phyloP scores from a whole-genome alignment of 2,113 vertebrate genomes.

The Lipophrys pholis region DNA sequence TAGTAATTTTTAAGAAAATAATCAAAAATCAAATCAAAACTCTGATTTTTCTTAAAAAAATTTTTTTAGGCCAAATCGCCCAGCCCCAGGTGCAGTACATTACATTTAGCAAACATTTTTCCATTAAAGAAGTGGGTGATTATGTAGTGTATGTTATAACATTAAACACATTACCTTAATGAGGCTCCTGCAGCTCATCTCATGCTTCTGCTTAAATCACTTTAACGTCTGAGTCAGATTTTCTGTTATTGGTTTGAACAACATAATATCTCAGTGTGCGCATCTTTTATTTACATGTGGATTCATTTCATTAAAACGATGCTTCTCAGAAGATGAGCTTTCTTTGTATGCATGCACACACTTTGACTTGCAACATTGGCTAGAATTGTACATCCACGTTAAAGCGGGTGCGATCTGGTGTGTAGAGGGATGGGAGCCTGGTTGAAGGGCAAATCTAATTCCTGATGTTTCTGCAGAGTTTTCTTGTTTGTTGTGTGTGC shows the following conservation, averaged over 20 bases:
- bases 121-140: not conserved
- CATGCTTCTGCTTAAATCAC: conserved; percentile 24
- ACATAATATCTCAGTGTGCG: not conserved
- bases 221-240: conserved; percentile 14
- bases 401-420: too few relatives aligned
- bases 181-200: conserved; percentile 1
- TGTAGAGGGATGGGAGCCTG: too few relatives aligned
- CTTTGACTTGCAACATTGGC: not conserved
- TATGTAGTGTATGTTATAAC: not conserved
- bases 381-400: too few relatives aligned
- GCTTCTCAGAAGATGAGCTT: not conserved
- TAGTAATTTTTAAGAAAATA: too few relatives aligned
- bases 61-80: too few relatives aligned
- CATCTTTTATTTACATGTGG: conserved; percentile 46
- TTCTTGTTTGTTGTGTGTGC: too few relatives aligned
- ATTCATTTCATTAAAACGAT: conserved; percentile 41
- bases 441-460: too few relatives aligned
- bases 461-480: too few relatives aligned
- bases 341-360: not conserved
- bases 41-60: too few relatives aligned
- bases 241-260: not conserved
- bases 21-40: too few relatives aligned
- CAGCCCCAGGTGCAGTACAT: not conserved
- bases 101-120: not conserved
- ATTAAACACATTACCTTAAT: conserved; percentile 21